Base-by-base conservation (phyloP, 2,113 vertebrate genomes). In the Halcyon senegalensis region DNA sequence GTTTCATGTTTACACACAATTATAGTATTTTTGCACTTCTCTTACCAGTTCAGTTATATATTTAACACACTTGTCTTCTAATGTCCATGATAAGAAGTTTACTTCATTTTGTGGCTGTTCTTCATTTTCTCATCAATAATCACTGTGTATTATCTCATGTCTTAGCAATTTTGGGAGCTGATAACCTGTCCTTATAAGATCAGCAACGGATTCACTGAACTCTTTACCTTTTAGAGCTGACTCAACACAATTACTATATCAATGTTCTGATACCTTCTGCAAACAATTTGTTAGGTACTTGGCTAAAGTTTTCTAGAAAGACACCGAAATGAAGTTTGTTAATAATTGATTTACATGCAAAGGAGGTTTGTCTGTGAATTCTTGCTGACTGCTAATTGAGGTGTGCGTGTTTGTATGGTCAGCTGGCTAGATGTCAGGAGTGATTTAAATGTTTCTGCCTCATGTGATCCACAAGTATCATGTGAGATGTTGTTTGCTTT, bases 231-330 rank as follows among this genome's bases (percentile, higher is more conserved):
- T 88, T 90, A 84, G 33, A 81, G 90, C 96, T 96, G 94, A 97
- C 93, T 94, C 85, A 78, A 78, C 85, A 28, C 88, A 90, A 94
- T 95, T 95, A 93, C 83, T 94, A 93, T 92, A 96, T 95, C 93
- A 86, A 95, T 93, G 95, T 96, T 96, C 96, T 96, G 94, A 96
- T 90, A 96, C 55, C 95, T 93, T 97, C 90, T 96, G 96, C 94
- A 97, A 97, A 97, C 96, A 97, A 80, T 73, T 93, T 93, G 96
- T 93, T 96, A 95, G 92, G 92, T 92, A 89, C 62, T 93, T 96
- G 85, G 96, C 96, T 97, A 97, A 96, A 96, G 93, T 94, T 96
- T 96, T 97, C 96, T 96, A 96, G 96, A 96, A 90, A 90, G 88
- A 93, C 79, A 86, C 88, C 85, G 48, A 95, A 60, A 78, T 84